phyloP scores from a whole-genome alignment of 2,113 vertebrate genomes.

The Eptesicus fuscus region DNA sequence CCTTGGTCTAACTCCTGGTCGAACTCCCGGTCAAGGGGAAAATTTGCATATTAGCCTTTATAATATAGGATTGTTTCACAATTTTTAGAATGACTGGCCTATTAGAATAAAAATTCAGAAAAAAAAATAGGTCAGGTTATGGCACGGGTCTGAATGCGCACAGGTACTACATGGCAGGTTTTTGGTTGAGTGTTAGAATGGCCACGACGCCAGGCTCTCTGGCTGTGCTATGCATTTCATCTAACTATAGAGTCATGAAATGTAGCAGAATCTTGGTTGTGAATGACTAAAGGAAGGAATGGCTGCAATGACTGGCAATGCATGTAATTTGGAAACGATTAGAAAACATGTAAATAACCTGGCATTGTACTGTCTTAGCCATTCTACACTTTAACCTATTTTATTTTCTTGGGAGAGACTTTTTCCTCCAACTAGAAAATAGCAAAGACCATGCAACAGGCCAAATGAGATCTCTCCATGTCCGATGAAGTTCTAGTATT shows the following conservation, averaged over 20 bases:
- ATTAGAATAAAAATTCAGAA: neutral
- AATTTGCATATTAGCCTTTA: too few species aligned
- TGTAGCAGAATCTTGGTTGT: neutral
- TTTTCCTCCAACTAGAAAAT: neutral
- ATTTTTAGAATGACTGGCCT: neutral
- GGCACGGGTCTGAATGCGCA: neutral
- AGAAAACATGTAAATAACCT: neutral
- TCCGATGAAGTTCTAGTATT: neutral
- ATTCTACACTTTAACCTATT: neutral
- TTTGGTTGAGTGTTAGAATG: neutral
- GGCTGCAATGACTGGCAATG: neutral
- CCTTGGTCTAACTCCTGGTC: too few species aligned
- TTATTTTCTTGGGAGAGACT: neutral
- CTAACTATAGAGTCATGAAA: neutral
- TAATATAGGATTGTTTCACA: neutral
- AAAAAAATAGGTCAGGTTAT: neutral
- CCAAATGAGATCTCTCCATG: neutral
- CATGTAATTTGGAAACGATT: neutral
- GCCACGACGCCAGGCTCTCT: neutral
- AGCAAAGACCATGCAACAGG: neutral
- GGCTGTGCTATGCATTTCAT: neutral
- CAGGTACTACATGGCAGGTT: neutral
- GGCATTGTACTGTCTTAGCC: neutral
- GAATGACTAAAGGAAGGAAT: neutral
- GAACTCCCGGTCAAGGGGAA: too few species aligned